Percentiles rank a stretch among this genome's conserved stretches.
Evolutionary conservation across 2,888 invertebrate species (phyloP).

Genomic region (Chironomus tentans): DNA sequence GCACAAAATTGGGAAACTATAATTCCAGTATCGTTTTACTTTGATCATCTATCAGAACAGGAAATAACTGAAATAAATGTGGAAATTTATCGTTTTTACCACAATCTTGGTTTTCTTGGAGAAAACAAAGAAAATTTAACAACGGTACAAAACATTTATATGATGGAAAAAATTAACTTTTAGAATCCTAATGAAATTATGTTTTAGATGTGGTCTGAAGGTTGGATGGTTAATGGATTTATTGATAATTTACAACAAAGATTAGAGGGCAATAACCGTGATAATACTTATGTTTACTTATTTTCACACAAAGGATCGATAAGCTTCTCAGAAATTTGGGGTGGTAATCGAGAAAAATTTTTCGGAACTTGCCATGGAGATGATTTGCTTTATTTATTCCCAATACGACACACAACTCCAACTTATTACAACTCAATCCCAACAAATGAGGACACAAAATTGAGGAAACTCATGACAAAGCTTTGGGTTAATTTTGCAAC

Average conservation of each 20-base stretch:
- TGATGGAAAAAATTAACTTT: too few species aligned
- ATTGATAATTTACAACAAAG: conserved; percentile 53
- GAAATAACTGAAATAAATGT: too few species aligned
- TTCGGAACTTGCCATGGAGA: conserved; percentile 75
- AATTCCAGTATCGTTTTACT: too few species aligned
- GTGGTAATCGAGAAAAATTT: conserved; percentile 52
- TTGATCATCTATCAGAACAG: too few species aligned
- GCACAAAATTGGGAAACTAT: too few species aligned
- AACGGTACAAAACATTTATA: too few species aligned
- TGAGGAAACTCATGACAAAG: conserved; percentile 52
- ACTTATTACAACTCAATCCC: conserved; percentile 50
- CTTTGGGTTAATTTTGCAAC: conserved; percentile 71
- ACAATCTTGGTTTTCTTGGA: too few species aligned
- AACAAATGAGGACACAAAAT: conserved; percentile 48
- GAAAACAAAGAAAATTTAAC: too few species aligned
- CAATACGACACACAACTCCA: conserved; percentile 45
- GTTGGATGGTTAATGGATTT: conserved; percentile 54
- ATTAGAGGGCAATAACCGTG: conserved; percentile 37
- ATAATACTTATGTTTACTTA: conserved; percentile 57
- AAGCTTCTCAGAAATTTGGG: conserved; percentile 61
- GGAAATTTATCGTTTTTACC: too few species aligned
- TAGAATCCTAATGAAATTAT: too few species aligned
- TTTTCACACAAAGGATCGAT: conserved; percentile 56
- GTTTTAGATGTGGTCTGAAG: conserved; percentile 55
- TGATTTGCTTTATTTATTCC: conserved; percentile 72